phyloP scores from a whole-genome alignment of 2,888 invertebrate species.

The Cryptocephalus moraei region DNA sequence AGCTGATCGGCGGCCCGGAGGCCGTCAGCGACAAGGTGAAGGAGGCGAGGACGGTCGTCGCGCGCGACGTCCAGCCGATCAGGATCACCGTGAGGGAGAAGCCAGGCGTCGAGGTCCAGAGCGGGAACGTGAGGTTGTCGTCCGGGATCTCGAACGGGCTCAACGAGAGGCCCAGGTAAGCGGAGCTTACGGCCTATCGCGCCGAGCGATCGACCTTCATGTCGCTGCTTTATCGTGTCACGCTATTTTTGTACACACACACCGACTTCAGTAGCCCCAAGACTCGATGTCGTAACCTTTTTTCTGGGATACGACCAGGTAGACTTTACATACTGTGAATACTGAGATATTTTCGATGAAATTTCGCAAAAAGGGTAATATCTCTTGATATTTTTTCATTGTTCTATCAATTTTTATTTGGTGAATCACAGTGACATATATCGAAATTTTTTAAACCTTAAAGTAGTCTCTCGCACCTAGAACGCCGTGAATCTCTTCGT shows the following conservation, averaged over 20 bases:
- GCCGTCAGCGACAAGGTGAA: slow-evolving; percentile 21
- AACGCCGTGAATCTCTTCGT: too few relatives aligned
- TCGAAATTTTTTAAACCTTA: too few relatives aligned
- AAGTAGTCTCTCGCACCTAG: too few relatives aligned
- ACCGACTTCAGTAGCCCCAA: too few relatives aligned
- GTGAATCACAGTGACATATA: too few relatives aligned
- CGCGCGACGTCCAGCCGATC: slow-evolving; percentile 35
- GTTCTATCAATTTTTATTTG: too few relatives aligned
- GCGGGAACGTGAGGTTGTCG: slow-evolving; percentile 34
- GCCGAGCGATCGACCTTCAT: slow-evolving; percentile 1
- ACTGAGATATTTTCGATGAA: too few relatives aligned
- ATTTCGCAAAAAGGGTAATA: too few relatives aligned
- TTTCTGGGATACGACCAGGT: too few relatives aligned
- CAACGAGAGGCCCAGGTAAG: slow-evolving; percentile 33
- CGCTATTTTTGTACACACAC: slow-evolving; percentile 6
- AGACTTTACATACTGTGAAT: too few relatives aligned
- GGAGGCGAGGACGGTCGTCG: slow-evolving; percentile 32
- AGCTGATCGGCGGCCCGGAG: slow-evolving; percentile 21
- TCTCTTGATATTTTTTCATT: too few relatives aligned
- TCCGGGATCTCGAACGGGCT: slow-evolving; percentile 30
- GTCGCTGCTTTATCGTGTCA: not conserved
- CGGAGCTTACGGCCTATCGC: slow-evolving; percentile 7
- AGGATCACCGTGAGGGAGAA: slow-evolving; percentile 36
- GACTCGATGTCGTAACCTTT: too few relatives aligned
- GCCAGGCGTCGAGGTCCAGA: slow-evolving; percentile 35